Conservation (phyloP, 2,797 vertebrate genomes). For the Trematomus bernacchii region DNA sequence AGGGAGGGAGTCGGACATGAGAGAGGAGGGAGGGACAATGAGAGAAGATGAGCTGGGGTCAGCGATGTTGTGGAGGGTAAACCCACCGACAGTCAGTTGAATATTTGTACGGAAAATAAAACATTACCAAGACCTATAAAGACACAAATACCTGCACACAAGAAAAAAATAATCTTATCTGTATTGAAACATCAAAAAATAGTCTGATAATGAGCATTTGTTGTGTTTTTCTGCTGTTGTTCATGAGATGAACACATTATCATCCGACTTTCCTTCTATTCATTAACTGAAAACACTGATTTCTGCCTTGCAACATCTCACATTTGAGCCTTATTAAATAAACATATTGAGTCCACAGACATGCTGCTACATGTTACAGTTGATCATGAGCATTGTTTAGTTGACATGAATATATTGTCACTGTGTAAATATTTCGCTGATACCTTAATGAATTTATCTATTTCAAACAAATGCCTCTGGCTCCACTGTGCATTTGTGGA, state of each 20-base stretch:
- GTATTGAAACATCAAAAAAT: neutral
- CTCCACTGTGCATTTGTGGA: slow-evolving; percentile 61
- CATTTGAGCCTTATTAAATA: slow-evolving; percentile 21
- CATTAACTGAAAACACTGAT: slow-evolving; percentile 41
- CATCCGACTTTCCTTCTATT: neutral
- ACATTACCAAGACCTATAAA: slow-evolving; percentile 7
- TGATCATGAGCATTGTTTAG: slow-evolving; percentile 54
- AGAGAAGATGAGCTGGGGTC: slow-evolving; percentile 60
- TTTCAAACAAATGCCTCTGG: slow-evolving; percentile 66
- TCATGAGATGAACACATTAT: neutral
- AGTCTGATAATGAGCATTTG: neutral
- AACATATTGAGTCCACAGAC: slow-evolving; percentile 38
- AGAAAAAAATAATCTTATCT: neutral
- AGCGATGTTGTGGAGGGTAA: slow-evolving; percentile 52
- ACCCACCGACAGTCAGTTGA: slow-evolving; percentile 3
- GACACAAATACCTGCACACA: slow-evolving; percentile 5
- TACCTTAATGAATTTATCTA: slow-evolving; percentile 68
- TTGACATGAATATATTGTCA: slow-evolving; percentile 77
- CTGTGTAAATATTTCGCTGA: slow-evolving; percentile 73
- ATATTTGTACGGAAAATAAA: slow-evolving; percentile 17
- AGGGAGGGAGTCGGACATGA: slow-evolving; percentile 54
- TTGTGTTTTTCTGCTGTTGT: neutral
- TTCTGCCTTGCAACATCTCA: slow-evolving; percentile 23
- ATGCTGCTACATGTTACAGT: slow-evolving; percentile 32
- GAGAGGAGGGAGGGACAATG: slow-evolving; percentile 55